phyloP scores from a whole-genome alignment of 2,797 vertebrate species.

The Enteromius afrohamiltoni region DNA sequence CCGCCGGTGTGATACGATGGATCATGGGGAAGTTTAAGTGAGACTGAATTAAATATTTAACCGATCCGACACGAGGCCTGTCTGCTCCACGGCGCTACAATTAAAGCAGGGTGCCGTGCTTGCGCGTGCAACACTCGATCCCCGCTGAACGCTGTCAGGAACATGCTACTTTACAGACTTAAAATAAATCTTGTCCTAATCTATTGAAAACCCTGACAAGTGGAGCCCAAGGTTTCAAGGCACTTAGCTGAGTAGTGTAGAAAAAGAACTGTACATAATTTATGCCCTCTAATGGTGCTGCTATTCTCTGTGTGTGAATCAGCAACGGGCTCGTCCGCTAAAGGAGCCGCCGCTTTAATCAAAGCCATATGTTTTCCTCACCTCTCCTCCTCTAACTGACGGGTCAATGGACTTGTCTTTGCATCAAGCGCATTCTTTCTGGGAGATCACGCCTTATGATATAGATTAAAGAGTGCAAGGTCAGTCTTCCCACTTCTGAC shows the following conservation, averaged over 20 bases:
- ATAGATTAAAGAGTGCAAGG: slow-evolving; percentile 73
- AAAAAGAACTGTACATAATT: slow-evolving; percentile 95
- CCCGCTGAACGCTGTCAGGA: slow-evolving; percentile 89
- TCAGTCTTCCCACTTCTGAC: slow-evolving; percentile 59
- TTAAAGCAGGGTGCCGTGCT: slow-evolving; percentile 91
- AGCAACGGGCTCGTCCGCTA: slow-evolving; percentile 91
- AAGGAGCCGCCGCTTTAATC: slow-evolving; percentile 94
- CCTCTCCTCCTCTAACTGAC: slow-evolving; percentile 84
- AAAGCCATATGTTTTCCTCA: slow-evolving; percentile 91
- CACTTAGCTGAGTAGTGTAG: slow-evolving; percentile 97
- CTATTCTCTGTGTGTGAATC: slow-evolving; percentile 87
- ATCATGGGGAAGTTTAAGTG: slow-evolving; percentile 73
- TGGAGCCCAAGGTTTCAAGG: slow-evolving; percentile 95
- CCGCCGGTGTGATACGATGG: slow-evolving; percentile 61
- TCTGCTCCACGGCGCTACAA: slow-evolving; percentile 86
- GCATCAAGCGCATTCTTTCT: slow-evolving; percentile 85
- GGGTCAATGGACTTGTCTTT: slow-evolving; percentile 95
- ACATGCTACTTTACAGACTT: slow-evolving; percentile 92
- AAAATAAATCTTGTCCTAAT: slow-evolving; percentile 99
- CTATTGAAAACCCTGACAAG: slow-evolving; percentile 97
- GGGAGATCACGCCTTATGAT: slow-evolving; percentile 78
- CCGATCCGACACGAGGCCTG: slow-evolving; percentile 81
- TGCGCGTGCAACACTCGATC: slow-evolving; percentile 86
- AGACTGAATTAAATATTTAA: slow-evolving; percentile 89
- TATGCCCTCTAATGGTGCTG: slow-evolving; percentile 97